Evolutionary conservation across 2,797 vertebrate species (phyloP).

Genomic region (Lagocephalus sceleratus): DNA sequence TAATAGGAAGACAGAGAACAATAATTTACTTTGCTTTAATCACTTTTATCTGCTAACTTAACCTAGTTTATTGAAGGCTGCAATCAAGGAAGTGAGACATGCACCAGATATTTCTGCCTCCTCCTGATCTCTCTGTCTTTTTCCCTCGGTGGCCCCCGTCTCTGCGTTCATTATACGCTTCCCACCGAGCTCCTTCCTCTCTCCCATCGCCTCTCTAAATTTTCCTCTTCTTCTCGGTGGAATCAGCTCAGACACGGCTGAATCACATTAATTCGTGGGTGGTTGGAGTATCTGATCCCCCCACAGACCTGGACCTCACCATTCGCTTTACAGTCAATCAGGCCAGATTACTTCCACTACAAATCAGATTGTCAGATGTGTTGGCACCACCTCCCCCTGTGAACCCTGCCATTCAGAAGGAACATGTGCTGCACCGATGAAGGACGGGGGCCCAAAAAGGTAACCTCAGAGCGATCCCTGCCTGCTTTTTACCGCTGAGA

Average conservation of each 20-base stretch:
- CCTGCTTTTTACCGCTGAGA: constrained; percentile 18
- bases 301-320: constrained; percentile 66
- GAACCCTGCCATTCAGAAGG: constrained; percentile 29
- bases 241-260: constrained; percentile 56
- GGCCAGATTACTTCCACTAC: constrained; percentile 72
- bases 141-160: not conserved
- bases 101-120: constrained; percentile 39
- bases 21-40: constrained; percentile 57
- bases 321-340: constrained; percentile 77
- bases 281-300: constrained; percentile 68
- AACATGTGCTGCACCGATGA: constrained; percentile 18
- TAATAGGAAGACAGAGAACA: constrained; percentile 21
- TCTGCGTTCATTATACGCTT: not conserved
- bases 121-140: constrained; percentile 2
- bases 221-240: constrained; percentile 36
- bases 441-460: constrained; percentile 21
- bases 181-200: constrained; percentile 14
- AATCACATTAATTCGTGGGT: constrained; percentile 74
- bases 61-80: constrained; percentile 57
- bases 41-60: constrained; percentile 52
- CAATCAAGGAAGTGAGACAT: constrained; percentile 48
- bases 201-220: constrained; percentile 32
- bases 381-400: constrained; percentile 32
- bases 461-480: constrained; percentile 9
- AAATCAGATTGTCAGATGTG: constrained; percentile 69